Evolutionary conservation across 2,797 vertebrate species (phyloP).

Genomic region (Sebastes glaucus): DNA sequence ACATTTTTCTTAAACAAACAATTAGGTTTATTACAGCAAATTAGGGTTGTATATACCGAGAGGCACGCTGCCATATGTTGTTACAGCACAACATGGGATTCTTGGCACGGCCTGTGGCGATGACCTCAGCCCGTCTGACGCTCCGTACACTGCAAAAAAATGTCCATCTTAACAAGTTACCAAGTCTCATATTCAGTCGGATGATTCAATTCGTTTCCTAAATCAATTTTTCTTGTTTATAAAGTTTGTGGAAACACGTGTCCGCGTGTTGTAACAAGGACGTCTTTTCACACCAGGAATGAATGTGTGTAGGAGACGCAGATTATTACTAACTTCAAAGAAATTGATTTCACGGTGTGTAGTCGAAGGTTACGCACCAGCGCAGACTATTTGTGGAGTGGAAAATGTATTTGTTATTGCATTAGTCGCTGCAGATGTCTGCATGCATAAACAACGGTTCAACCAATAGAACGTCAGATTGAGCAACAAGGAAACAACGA

Average conservation of each 20-base stretch:
- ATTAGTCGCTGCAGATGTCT: slow-evolving; percentile 22
- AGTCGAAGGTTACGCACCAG: not conserved
- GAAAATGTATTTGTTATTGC: slow-evolving; percentile 25
- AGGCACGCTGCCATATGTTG: slow-evolving; percentile 44
- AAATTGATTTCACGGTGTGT: slow-evolving; percentile 20
- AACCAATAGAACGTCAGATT: not conserved
- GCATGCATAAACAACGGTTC: not conserved
- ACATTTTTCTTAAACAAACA: slow-evolving; percentile 46
- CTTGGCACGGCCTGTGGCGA: slow-evolving; percentile 4
- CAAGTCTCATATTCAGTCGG: not conserved
- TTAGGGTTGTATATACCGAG: slow-evolving; percentile 47
- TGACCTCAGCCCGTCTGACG: slow-evolving; percentile 31
- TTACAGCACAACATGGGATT: slow-evolving; percentile 31
- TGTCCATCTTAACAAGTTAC: not conserved
- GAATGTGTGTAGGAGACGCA: not conserved
- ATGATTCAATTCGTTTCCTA: not conserved
- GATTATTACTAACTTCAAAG: slow-evolving; percentile 20
- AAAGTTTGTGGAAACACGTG: not conserved
- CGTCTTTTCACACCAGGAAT: not conserved
- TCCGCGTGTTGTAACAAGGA: not conserved
- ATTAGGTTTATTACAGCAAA: slow-evolving; percentile 64
- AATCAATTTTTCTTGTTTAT: not conserved
- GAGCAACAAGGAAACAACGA: not conserved
- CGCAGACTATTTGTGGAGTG: not conserved
- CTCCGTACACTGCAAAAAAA: slow-evolving; percentile 1